These are phyloP conservation scores for Suncus etruscus DNA, from an alignment of 2,113 vertebrate species.

Conservation along the genomic window DNA sequence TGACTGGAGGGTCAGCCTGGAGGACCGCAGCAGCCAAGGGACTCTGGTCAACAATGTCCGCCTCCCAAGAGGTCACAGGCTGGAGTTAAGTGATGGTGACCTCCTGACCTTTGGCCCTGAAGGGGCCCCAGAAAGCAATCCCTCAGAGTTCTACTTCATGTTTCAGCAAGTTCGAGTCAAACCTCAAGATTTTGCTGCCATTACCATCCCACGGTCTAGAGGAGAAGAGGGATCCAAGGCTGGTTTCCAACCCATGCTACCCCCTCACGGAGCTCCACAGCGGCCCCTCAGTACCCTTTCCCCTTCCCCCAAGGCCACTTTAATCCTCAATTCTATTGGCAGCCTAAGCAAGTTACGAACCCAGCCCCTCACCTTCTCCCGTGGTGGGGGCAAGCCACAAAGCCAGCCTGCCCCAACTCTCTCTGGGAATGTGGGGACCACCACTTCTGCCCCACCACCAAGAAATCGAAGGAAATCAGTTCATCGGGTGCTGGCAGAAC, in stretches of 20 bases:
- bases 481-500: conserved; percentile 89
- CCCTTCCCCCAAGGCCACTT: conserved; percentile 88
- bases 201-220: conserved; percentile 91
- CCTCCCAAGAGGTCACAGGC: conserved; percentile 87
- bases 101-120: conserved; percentile 91
- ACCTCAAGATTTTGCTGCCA: conserved; percentile 94
- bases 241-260: conserved; percentile 81
- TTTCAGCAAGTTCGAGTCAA: conserved; percentile 94
- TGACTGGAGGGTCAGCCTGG: conserved; percentile 92
- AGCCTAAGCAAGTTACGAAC: conserved; percentile 94
- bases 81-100: conserved; percentile 92
- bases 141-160: conserved; percentile 93
- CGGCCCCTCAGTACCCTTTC: conserved; percentile 85
- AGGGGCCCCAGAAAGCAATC: conserved; percentile 72
- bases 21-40: conserved; percentile 92
- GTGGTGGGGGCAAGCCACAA: conserved; percentile 28
- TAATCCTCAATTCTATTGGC: conserved; percentile 95
- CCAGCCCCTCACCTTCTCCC: conserved; percentile 90
- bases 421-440: not conserved
- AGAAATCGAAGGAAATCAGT: conserved; percentile 91
- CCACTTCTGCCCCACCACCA: conserved; percentile 69
- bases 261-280: conserved; percentile 83
- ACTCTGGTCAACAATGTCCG: conserved; percentile 94
- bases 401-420: conserved; percentile 48
- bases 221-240: conserved; percentile 31